A percentile compares a stretch with the other conserved stretches of the same genome.
Conservation (phyloP, 2,797 vertebrate genomes). For the Clarias platycephalus region DNA sequence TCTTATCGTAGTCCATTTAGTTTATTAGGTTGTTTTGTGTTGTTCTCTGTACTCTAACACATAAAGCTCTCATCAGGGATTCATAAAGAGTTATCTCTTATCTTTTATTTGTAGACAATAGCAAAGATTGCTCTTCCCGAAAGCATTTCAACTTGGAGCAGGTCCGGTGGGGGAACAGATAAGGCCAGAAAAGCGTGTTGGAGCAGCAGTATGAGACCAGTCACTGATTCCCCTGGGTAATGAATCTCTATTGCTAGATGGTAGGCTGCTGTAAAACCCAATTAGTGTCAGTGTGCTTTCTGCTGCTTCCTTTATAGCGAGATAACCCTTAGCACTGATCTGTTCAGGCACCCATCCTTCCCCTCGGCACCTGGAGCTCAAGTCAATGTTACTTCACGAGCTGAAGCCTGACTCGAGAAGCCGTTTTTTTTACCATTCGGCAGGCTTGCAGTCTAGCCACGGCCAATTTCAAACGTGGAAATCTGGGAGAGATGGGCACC, state of each 20-base stretch:
- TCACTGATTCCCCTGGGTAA: constrained; percentile 69
- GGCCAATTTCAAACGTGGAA: constrained; percentile 9
- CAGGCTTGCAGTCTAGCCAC: constrained; percentile 8
- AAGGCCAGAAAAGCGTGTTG: constrained; percentile 51
- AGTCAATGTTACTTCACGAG: constrained; percentile 10
- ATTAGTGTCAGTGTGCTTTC: constrained; percentile 69
- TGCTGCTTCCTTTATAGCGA: constrained; percentile 60
- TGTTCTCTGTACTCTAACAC: too few relatives aligned
- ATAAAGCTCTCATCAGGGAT: not conserved
- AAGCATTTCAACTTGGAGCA: constrained; percentile 10
- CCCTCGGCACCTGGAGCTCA: constrained; percentile 3
- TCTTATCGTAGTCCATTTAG: not conserved
- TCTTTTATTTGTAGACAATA: constrained; percentile 4
- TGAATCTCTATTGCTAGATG: constrained; percentile 68
- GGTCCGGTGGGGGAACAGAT: constrained; percentile 39
- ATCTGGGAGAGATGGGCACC: constrained; percentile 17
- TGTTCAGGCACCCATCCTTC: not conserved
- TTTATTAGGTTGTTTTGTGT: not conserved
- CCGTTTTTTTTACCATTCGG: constrained; percentile 1
- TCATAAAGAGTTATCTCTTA: not conserved
- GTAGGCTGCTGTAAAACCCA: constrained; percentile 71
- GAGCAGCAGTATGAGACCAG: constrained; percentile 64
- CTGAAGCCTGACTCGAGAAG: not conserved
- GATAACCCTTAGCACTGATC: constrained; percentile 61
- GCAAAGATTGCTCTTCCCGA: constrained; percentile 12